These are phyloP conservation scores for Subacronicta megacephala DNA, from an alignment of 2,888 invertebrate species.

Conservation along the genomic window DNA sequence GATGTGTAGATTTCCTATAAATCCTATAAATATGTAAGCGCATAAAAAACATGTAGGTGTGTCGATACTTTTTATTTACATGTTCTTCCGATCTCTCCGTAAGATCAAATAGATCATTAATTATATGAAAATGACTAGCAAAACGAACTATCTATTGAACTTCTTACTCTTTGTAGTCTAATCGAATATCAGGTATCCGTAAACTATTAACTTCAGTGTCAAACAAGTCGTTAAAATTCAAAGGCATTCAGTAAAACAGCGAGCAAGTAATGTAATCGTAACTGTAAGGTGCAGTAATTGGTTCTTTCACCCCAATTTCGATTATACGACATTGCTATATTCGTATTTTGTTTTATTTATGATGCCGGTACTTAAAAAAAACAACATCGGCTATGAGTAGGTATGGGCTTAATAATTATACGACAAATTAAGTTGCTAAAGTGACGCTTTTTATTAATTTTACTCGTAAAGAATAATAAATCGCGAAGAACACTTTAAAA, in stretches of 20 bases:
- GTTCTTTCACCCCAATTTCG: conserved; percentile 12
- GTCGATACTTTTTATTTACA: no score
- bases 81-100: conserved; percentile 11
- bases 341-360: background rate
- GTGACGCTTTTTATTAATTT: no score
- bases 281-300: conserved; percentile 12
- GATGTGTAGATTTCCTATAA: no score
- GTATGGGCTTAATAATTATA: no score
- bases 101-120: no score
- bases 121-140: conserved; percentile 10
- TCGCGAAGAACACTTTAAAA: no score
- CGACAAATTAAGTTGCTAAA: no score
- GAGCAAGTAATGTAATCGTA: conserved; percentile 6
- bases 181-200: conserved; percentile 3
- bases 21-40: no score
- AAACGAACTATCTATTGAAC: conserved; percentile 9
- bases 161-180: background rate
- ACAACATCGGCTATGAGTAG: no score
- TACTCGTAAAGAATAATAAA: no score
- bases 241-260: conserved; percentile 5
- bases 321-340: background rate
- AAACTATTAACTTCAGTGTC: conserved; percentile 9
- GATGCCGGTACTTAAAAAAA: background rate
- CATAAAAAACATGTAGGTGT: no score
- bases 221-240: conserved; percentile 13